These are phyloP conservation scores for Bubo scandiacus DNA, from an alignment of 2,113 vertebrate species.

Conservation along the genomic window DNA sequence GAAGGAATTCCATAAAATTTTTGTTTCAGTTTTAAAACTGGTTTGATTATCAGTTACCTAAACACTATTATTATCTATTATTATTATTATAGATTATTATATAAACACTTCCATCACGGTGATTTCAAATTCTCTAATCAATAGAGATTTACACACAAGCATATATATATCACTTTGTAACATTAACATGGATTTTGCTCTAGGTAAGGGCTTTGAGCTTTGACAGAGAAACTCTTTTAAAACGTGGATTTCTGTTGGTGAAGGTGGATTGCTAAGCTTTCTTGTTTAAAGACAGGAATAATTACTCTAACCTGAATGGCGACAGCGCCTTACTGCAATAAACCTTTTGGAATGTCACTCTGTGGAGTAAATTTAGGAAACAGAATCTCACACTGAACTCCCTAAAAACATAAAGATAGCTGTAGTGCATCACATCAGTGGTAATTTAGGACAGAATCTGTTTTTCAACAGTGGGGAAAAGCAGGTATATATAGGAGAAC, in stretches of 20 bases:
- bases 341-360: not conserved
- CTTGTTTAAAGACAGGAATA: not conserved
- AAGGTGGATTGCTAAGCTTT: not conserved
- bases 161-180: not conserved
- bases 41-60: not conserved
- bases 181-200: not conserved
- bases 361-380: not conserved
- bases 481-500: not conserved
- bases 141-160: not conserved
- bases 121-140: not conserved
- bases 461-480: not conserved
- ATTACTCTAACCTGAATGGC: not conserved
- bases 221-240: not conserved
- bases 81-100: too few species aligned
- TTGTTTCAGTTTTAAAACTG: not conserved
- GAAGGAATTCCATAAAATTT: not conserved
- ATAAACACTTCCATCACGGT: not conserved
- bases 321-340: not conserved
- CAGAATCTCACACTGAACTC: not conserved
- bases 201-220: not conserved
- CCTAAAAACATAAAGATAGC: not conserved
- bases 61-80: not conserved
- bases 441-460: not conserved
- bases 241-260: not conserved
- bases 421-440: not conserved